Conservation (phyloP, 2,888 invertebrate species). For the Thera obeliscata region DNA sequence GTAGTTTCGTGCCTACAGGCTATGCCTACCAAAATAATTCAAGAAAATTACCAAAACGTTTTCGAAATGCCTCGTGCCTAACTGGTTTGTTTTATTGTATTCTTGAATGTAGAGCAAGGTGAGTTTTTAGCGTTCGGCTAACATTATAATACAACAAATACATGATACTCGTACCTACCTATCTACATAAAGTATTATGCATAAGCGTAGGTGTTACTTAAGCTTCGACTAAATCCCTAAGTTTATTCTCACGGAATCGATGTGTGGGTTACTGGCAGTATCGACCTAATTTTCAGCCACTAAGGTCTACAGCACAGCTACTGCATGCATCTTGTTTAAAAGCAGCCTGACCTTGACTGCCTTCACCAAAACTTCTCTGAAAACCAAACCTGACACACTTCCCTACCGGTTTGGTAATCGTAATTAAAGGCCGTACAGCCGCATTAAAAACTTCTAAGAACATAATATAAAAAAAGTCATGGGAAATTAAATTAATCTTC, state of each 20-base stretch:
- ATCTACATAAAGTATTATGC: slow-evolving; percentile 16
- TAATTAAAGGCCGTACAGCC: background rate
- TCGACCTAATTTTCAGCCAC: too few relatives aligned
- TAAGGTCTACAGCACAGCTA: background rate
- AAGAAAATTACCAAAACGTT: slow-evolving; percentile 11
- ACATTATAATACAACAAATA: slow-evolving; percentile 74
- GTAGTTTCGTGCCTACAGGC: slow-evolving; percentile 8
- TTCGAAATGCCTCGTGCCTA: slow-evolving; percentile 19
- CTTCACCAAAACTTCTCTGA: slow-evolving; percentile 16
- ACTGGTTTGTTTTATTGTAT: slow-evolving; percentile 60
- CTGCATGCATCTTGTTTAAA: slow-evolving; percentile 10
- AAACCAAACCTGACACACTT: slow-evolving; percentile 8
- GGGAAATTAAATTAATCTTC: too few relatives aligned
- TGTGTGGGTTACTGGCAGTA: slow-evolving; percentile 11
- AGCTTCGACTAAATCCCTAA: slow-evolving; percentile 21
- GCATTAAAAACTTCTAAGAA: background rate
- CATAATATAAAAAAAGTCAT: too few relatives aligned
- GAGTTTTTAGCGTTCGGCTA: slow-evolving; percentile 64
- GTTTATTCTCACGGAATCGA: slow-evolving; percentile 21
- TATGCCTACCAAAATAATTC: slow-evolving; percentile 36
- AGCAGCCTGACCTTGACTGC: slow-evolving; percentile 24
- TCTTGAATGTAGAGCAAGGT: slow-evolving; percentile 77
- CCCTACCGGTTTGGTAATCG: slow-evolving; percentile 7
- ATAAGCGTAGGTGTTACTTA: slow-evolving; percentile 46
- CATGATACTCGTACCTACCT: slow-evolving; percentile 60